phyloP scores from a whole-genome alignment of 2,888 invertebrate genomes.

The Tineola bisselliella region DNA sequence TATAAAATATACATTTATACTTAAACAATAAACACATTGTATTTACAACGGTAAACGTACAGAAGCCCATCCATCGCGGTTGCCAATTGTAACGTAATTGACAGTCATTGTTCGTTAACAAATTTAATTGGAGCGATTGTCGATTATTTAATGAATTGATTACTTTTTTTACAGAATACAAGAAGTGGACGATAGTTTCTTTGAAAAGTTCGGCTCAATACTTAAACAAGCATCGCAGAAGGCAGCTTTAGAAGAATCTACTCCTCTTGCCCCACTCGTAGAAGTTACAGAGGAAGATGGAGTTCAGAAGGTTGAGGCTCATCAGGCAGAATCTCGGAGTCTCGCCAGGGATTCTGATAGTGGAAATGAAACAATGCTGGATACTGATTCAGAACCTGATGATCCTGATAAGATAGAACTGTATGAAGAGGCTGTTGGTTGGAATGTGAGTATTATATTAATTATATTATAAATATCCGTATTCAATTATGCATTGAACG shows the following conservation, averaged over 20 bases:
- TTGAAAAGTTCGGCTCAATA: slow-evolving; percentile 83
- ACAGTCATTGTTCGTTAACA: too few species aligned
- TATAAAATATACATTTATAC: too few species aligned
- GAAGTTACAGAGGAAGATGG: slow-evolving; percentile 50
- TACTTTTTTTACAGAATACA: slow-evolving; percentile 69
- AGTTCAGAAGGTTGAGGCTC: slow-evolving; percentile 40
- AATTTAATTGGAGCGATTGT: background rate
- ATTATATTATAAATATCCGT: background rate
- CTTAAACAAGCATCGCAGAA: slow-evolving; percentile 71
- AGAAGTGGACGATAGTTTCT: slow-evolving; percentile 84
- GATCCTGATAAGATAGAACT: slow-evolving; percentile 71
- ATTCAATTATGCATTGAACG: too few species aligned
- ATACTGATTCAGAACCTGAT: slow-evolving; percentile 74
- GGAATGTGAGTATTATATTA: slow-evolving; percentile 74
- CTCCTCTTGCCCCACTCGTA: slow-evolving; percentile 63
- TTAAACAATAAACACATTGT: background rate
- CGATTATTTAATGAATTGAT: background rate
- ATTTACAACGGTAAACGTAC: too few species aligned
- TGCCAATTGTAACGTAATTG: too few species aligned
- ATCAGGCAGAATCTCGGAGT: slow-evolving; percentile 43
- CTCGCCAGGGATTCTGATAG: slow-evolving; percentile 55
- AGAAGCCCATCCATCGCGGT: too few species aligned
- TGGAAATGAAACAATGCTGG: slow-evolving; percentile 66
- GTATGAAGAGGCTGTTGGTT: slow-evolving; percentile 72
- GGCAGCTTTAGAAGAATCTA: slow-evolving; percentile 66